phyloP scores from a whole-genome alignment of 2,113 vertebrate genomes.

The Pantherophis guttatus region DNA sequence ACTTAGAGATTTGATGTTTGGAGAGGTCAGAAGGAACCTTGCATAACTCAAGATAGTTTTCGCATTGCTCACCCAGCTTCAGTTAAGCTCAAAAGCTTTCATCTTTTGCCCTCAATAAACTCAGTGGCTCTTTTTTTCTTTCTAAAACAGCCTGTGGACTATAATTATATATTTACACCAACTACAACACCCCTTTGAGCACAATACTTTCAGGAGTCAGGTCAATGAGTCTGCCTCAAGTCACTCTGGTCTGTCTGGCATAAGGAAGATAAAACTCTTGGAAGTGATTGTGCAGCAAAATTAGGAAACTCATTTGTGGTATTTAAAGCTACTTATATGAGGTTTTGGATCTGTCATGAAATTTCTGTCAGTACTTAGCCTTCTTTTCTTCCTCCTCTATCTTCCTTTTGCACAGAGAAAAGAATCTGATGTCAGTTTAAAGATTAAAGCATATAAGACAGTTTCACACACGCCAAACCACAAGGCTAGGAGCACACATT shows the following conservation, averaged over 20 bases:
- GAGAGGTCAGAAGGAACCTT: not conserved
- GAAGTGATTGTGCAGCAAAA: not conserved
- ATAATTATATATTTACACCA: constrained; percentile 14
- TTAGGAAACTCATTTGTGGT: not conserved
- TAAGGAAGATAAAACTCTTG: not conserved
- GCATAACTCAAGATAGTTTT: not conserved
- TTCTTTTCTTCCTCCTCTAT: not conserved
- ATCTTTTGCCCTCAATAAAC: constrained; percentile 26
- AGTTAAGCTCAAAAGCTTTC: constrained; percentile 20
- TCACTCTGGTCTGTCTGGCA: constrained; percentile 3
- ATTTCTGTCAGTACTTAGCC: not conserved
- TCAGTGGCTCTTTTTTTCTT: not conserved
- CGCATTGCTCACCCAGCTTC: constrained; percentile 6
- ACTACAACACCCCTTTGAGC: not conserved
- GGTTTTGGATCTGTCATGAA: not conserved
- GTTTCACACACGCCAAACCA: not conserved
- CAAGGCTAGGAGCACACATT: not conserved
- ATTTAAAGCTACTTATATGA: constrained; percentile 4
- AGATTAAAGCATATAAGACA: not conserved
- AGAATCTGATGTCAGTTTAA: not conserved
- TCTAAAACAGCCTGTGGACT: not conserved
- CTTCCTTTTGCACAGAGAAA: not conserved
- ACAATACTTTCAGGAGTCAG: constrained; percentile 13
- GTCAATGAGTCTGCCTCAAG: constrained; percentile 3
- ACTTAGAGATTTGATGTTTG: not conserved